phyloP scores from a whole-genome alignment of 2,113 vertebrate genomes.

The Mobula birostris region DNA sequence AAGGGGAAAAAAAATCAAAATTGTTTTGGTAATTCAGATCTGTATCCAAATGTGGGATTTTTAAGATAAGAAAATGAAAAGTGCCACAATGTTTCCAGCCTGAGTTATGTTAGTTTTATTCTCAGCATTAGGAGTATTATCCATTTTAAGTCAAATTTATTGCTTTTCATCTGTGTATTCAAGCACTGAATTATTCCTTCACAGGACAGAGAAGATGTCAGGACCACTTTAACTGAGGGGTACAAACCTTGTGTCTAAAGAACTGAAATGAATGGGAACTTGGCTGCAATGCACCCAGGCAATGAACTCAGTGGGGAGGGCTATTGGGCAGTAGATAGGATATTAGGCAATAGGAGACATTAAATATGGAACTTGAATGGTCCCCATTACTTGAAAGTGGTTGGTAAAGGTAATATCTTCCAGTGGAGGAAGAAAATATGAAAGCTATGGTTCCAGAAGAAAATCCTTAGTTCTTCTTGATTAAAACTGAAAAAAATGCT shows the following conservation, averaged over 20 bases:
- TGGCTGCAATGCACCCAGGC: neutral
- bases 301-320: neutral
- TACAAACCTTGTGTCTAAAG: no score
- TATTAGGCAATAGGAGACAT: neutral
- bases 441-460: neutral
- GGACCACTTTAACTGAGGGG: neutral
- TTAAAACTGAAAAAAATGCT: neutral
- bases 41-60: neutral
- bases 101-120: neutral
- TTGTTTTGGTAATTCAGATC: neutral
- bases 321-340: neutral
- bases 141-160: neutral
- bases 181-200: neutral
- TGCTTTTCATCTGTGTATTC: neutral
- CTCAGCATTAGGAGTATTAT: neutral
- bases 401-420: neutral
- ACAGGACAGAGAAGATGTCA: neutral
- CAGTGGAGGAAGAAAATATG: neutral
- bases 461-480: neutral
- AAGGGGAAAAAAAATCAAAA: neutral
- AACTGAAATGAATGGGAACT: neutral
- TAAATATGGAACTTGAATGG: neutral
- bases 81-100: neutral
- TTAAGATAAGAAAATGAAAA: neutral
- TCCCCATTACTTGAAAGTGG: neutral